Evolutionary conservation across 2,797 vertebrate species (phyloP), one percentile per base, ranked within the genome.

Genomic region (Molossus alvarezi): DNA sequence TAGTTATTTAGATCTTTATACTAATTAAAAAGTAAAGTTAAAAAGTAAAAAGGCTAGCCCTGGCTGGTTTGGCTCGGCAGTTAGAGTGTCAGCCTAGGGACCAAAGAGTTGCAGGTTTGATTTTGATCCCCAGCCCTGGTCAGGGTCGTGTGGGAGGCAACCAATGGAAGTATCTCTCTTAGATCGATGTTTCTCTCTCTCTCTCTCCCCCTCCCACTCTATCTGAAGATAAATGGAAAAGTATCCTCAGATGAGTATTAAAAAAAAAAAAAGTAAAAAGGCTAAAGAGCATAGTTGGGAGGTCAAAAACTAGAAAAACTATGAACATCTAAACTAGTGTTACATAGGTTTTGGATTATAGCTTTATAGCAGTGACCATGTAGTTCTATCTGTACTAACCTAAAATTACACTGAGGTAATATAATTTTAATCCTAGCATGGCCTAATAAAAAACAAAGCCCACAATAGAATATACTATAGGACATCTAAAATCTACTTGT

Each of bases 11-110:
- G 62, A 64, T 45, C 8, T 71, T 77, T 72, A 58, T 75, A 73
- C 9, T 80, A 93, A 91, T 69, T 72, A 55, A 60, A 90, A 91
- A 83, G 11, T 62, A 76, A 10, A 94, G 67, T 86, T 41, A 87
- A 69, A 71, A 94, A 64, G 48, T 83, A 76, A 89, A 71, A 91
- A 64, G 51, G 25, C 60, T 90, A 82, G 4, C 41, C 41, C 41
- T 41, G 41, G 41, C 41, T 41, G 41, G 41, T 41, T 41, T 41
- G 41, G 41, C 41, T 45, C 41, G 6, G 41, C 41, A 45, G 41
- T 45, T 45, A 45, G 41, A 45, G 41, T 6, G 41, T 45, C 41
- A 6, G 41, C 41, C 41, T 45, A 6, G 41, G 41, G 41, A 45
- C 41, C 41, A 45, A 45, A 45, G 41, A 45, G 41, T 45, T 45